A percentile compares a stretch with the other conserved stretches of the same genome.
Conservation (phyloP, 2,113 vertebrate genomes). For the Pteropus alecto region DNA sequence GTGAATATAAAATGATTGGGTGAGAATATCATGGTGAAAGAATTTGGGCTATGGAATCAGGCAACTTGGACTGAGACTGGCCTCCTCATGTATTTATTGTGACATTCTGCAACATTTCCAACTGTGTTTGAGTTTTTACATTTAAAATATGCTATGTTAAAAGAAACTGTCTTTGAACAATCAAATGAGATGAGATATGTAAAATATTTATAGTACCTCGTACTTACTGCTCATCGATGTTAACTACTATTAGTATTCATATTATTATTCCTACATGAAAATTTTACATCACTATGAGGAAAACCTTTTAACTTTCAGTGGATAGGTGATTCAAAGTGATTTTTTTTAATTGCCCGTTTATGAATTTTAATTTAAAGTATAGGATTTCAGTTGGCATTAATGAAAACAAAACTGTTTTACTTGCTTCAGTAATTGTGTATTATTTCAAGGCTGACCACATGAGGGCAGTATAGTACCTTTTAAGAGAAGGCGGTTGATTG, state of each 20-base stretch:
- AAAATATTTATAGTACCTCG: neutral
- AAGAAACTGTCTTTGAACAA: neutral
- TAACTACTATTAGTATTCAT: neutral
- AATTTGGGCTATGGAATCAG: neutral
- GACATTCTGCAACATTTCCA: no score
- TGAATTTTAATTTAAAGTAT: neutral
- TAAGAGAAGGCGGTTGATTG: neutral
- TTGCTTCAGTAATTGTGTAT: neutral
- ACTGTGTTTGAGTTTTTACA: neutral
- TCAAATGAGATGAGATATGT: neutral
- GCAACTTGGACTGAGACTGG: neutral
- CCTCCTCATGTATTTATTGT: neutral
- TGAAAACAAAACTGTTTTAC: neutral
- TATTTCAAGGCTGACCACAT: neutral
- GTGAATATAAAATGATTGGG: neutral
- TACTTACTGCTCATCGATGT: neutral
- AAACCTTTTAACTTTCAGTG: neutral
- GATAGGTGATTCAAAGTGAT: neutral
- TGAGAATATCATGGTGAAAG: neutral
- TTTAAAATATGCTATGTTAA: neutral
- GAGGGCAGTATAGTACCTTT: constrained; percentile 62
- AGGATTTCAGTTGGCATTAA: neutral
- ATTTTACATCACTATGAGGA: neutral
- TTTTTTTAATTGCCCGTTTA: neutral
- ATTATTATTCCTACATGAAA: neutral